Evolutionary conservation across 2,797 vertebrate species (phyloP).

Genomic region (Spinus pinus): DNA sequence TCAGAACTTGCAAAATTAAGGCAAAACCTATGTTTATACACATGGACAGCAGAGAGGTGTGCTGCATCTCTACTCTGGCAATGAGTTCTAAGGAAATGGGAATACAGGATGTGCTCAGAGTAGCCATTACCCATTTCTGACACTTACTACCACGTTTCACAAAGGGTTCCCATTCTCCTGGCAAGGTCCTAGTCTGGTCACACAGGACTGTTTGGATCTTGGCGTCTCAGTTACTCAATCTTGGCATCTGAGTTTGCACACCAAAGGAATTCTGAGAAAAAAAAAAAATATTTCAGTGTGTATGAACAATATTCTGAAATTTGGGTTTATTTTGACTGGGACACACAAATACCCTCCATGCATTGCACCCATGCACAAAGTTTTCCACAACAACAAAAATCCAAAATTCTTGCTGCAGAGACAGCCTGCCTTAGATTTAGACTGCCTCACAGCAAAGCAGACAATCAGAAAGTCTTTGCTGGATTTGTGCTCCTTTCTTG

Average conservation of each 20-base stretch:
- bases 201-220: neutral
- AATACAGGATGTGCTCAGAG: neutral
- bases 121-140: neutral
- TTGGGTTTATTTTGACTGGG: neutral
- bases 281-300: neutral
- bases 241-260: neutral
- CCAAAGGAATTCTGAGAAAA: neutral
- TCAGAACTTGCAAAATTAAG: neutral
- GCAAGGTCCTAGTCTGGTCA: neutral
- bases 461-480: neutral
- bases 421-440: neutral
- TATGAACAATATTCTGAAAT: neutral
- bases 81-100: neutral
- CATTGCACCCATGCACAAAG: neutral
- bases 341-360: fast-evolving
- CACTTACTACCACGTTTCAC: neutral
- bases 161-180: neutral
- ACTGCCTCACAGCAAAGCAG: neutral
- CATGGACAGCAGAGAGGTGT: neutral
- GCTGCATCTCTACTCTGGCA: neutral
- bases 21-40: neutral
- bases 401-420: neutral
- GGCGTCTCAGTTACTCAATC: neutral
- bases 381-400: neutral
- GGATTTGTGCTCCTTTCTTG: neutral